These are phyloP conservation scores for Melangyna quadrimaculata DNA, from an alignment of 2,888 invertebrate species.

Conservation along the genomic window DNA sequence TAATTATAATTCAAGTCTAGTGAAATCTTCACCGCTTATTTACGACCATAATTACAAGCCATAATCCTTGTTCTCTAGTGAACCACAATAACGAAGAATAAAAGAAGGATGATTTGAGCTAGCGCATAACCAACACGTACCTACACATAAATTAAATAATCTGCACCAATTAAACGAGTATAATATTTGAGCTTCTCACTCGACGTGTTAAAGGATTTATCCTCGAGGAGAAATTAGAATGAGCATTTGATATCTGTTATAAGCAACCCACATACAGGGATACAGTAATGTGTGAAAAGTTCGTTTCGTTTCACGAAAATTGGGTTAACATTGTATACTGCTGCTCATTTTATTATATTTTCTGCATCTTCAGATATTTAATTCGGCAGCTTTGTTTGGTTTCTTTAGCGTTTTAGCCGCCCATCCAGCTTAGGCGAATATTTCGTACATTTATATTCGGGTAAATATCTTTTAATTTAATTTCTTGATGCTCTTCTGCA, in stretches of 20 bases:
- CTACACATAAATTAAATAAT: slow-evolving; percentile 58
- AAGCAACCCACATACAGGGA: background rate
- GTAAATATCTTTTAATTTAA: slow-evolving; percentile 44
- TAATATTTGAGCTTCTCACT: slow-evolving; percentile 44
- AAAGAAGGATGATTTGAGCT: background rate
- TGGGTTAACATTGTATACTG: slow-evolving; percentile 20
- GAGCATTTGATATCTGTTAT: background rate
- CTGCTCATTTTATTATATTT: background rate
- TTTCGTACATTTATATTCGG: background rate
- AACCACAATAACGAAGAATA: background rate
- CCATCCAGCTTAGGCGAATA: slow-evolving; percentile 24
- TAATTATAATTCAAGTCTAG: slow-evolving; percentile 9
- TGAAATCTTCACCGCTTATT: background rate
- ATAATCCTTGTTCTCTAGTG: background rate
- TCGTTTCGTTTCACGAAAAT: slow-evolving; percentile 12
- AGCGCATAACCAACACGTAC: background rate
- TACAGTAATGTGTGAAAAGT: slow-evolving; percentile 50
- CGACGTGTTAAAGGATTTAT: slow-evolving; percentile 24
- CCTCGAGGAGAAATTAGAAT: slow-evolving; percentile 14
- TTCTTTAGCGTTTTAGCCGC: background rate
- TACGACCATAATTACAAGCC: slow-evolving; percentile 17
- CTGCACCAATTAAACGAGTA: slow-evolving; percentile 58
- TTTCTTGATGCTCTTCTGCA: slow-evolving; percentile 61
- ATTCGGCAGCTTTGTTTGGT: slow-evolving; percentile 21
- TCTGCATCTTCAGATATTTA: slow-evolving; percentile 22